Percentiles rank a stretch among this genome's conserved stretches.
Evolutionary conservation across 2,888 invertebrate species (phyloP).

Genomic region (Dichetophora obliterata): DNA sequence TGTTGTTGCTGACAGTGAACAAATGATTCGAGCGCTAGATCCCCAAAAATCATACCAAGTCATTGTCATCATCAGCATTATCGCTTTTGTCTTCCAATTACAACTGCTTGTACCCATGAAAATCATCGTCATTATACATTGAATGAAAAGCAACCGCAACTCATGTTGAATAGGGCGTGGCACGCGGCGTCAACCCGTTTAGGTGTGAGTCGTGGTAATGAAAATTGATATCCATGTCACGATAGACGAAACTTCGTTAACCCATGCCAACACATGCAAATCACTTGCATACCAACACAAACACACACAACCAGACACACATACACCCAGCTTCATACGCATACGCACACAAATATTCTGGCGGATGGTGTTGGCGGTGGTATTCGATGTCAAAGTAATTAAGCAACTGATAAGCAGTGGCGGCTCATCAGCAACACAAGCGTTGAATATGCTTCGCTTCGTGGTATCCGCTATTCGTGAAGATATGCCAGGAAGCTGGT

Average conservation of each 20-base stretch:
- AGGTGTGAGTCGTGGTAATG: slow-evolving; percentile 35
- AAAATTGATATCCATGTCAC: slow-evolving; percentile 46
- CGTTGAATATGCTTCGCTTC: neutral
- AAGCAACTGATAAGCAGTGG: slow-evolving; percentile 41
- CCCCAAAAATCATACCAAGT: neutral
- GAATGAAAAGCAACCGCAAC: slow-evolving; percentile 16
- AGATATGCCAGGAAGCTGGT: no score
- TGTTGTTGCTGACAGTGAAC: neutral
- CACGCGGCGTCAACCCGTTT: neutral
- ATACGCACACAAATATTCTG: slow-evolving; percentile 1
- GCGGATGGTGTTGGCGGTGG: slow-evolving; percentile 3
- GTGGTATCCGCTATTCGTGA: no score
- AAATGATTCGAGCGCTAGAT: neutral
- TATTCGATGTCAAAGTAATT: slow-evolving; percentile 39
- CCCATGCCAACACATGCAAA: slow-evolving; percentile 11
- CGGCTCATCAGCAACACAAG: slow-evolving; percentile 30
- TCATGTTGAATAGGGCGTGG: neutral
- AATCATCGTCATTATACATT: slow-evolving; percentile 33
- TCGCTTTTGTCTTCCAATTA: slow-evolving; percentile 7
- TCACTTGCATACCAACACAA: neutral
- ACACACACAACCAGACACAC: neutral
- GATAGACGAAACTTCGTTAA: slow-evolving; percentile 28
- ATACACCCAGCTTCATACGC: neutral
- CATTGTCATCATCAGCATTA: neutral
- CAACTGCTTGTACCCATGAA: slow-evolving; percentile 7